Conservation (phyloP, 2,888 invertebrate species). For the Pollenia griseotomentosa region DNA sequence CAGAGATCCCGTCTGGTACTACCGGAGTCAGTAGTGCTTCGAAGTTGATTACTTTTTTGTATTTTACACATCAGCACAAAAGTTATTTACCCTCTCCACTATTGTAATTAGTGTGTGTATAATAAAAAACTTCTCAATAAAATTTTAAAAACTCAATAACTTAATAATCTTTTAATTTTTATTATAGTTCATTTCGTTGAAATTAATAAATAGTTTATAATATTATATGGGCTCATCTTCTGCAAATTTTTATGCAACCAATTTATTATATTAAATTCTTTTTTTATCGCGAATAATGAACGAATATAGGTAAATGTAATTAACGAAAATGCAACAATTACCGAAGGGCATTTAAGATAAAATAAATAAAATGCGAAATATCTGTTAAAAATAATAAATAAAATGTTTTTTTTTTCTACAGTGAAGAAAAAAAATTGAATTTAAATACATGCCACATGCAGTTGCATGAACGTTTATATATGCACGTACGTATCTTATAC, state of each 20-base stretch:
- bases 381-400: slow-evolving; percentile 61
- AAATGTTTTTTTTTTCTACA: background rate
- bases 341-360: slow-evolving; percentile 53
- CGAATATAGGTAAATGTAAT: slow-evolving; percentile 42
- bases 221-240: slow-evolving; percentile 49
- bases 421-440: slow-evolving; percentile 47
- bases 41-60: no score
- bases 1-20: no score
- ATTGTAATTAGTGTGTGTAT: no score
- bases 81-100: no score
- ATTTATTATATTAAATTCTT: slow-evolving; percentile 30
- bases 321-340: slow-evolving; percentile 67
- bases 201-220: slow-evolving; percentile 43
- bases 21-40: no score
- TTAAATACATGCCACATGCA: slow-evolving; percentile 45
- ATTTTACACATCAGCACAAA: no score
- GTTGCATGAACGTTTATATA: background rate
- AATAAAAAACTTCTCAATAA: no score
- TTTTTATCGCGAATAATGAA: slow-evolving; percentile 23
- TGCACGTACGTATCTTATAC: no score
- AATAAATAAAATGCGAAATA: slow-evolving; percentile 59
- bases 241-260: slow-evolving; percentile 41
- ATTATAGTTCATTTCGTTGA: background rate
- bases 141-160: no score
- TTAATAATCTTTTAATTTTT: slow-evolving; percentile 34